Percentiles rank a stretch among this genome's conserved stretches.
These are phyloP conservation scores for Coccyzus lansbergi DNA, from an alignment of 2,797 vertebrate genomes.

Conservation along the genomic window DNA sequence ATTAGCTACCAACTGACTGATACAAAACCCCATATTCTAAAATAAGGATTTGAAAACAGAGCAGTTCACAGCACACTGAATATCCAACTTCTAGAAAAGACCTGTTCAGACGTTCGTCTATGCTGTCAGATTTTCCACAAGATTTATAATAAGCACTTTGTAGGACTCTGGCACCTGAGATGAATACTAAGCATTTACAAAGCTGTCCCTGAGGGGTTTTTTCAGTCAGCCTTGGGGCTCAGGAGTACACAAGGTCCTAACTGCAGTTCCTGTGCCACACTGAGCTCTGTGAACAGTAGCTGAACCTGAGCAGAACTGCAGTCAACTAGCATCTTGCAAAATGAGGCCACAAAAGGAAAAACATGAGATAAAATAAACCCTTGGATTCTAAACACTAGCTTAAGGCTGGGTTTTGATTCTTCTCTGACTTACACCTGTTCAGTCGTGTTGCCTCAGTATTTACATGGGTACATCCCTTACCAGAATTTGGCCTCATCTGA, in stretches of 20 bases:
- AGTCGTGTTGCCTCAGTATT: rapidly evolving
- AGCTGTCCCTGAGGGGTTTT: background rate
- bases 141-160: conserved; percentile 54
- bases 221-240: background rate
- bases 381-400: background rate
- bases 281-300: rapidly evolving
- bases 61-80: rapidly evolving
- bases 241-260: background rate
- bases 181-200: conserved; percentile 16
- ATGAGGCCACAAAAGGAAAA: background rate
- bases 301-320: background rate
- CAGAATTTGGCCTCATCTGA: background rate
- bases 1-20: background rate
- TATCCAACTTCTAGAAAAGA: background rate
- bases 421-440: conserved; percentile 17
- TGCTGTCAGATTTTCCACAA: conserved; percentile 55
- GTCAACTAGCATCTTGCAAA: background rate
- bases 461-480: background rate
- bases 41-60: background rate
- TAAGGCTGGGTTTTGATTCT: background rate
- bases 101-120: background rate
- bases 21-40: background rate
- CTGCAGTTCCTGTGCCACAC: background rate
- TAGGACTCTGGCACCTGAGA: conserved; percentile 46
- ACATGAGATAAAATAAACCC: background rate